Base-by-base conservation (phyloP, 2,888 invertebrate species). In the Zeuzera pyrina region DNA sequence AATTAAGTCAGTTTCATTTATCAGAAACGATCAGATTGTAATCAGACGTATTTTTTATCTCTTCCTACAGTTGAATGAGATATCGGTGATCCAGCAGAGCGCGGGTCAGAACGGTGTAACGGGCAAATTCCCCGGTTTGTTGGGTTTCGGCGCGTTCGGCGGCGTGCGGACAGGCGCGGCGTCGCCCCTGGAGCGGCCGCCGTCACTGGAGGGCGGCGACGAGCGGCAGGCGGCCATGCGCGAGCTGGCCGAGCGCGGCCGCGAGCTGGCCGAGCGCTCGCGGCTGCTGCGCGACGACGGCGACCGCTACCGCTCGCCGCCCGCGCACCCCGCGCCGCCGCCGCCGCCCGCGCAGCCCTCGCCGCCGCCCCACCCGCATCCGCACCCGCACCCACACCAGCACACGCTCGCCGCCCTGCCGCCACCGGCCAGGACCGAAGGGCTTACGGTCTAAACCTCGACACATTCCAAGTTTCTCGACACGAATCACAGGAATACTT, bases 111-210 rank as follows among this genome's bases (percentile, higher is more conserved):
- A 90, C 52, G 86, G 89, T 15, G 84, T 88, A 34, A 87, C 79
- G 42, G 86, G 86, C 34, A 91, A 92, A 62, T 93, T 92, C 72
- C 90, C 91, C 26, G 90, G 91, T 12, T 77, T 92, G 11, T 84
- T 93, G 38, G 91, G 91, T n/a, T 91, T 92, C 66, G 89, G 91
- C 4, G 90, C 91, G 32, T 89, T 90, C 52, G 85, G 81, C 11
- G 85, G 86, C 12, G 72, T 54, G 1, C 79, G 87, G 30, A 78
- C 86, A 11, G 86, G 84, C 5, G 86, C 87, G 22, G 76, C 85
- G 4, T 86, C 87, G 21, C 84, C 84, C 0, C 57, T 83, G 22
- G 81, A 84, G 45, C 51, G 83, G 42, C 81, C 79, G 12, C 78
- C 81, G 10, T 78, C 81, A 11, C 61, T 83, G 15, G 79, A 81